phyloP scores from a whole-genome alignment of 1,140 invertebrate genomes.

The Chironomus striatipennis region DNA sequence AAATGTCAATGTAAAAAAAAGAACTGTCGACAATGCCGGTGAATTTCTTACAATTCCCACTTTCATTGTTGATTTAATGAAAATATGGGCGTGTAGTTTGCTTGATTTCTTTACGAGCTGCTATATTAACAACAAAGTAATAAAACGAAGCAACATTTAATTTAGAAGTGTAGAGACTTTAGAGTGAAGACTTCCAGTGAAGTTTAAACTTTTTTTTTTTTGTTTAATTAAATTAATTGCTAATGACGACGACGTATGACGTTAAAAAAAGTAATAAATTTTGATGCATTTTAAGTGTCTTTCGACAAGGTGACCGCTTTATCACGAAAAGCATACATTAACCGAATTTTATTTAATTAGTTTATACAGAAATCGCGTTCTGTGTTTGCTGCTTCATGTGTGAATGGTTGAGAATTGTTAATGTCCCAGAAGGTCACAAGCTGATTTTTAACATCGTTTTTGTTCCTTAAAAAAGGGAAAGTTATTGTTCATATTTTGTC shows the following conservation, averaged over 20 bases:
- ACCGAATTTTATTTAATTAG: background rate
- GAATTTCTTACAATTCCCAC: background rate
- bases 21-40: background rate
- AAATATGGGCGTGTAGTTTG: background rate
- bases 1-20: constrained; percentile 1
- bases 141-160: background rate
- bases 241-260: background rate
- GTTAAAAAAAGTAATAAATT: background rate
- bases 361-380: background rate
- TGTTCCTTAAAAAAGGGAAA: background rate
- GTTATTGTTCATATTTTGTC: no score
- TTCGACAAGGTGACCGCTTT: background rate
- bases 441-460: background rate
- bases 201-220: background rate
- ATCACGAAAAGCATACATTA: constrained; percentile 8
- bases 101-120: background rate
- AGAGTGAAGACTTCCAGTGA: background rate
- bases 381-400: background rate
- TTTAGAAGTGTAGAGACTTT: background rate
- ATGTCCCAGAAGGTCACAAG: background rate
- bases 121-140: constrained; percentile 1
- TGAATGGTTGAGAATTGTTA: no score
- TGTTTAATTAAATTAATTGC: constrained; percentile 4
- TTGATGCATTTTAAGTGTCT: background rate
- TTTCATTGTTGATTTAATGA: background rate